Conservation (phyloP, 2,797 vertebrate species). For the Nyctibius grandis region DNA sequence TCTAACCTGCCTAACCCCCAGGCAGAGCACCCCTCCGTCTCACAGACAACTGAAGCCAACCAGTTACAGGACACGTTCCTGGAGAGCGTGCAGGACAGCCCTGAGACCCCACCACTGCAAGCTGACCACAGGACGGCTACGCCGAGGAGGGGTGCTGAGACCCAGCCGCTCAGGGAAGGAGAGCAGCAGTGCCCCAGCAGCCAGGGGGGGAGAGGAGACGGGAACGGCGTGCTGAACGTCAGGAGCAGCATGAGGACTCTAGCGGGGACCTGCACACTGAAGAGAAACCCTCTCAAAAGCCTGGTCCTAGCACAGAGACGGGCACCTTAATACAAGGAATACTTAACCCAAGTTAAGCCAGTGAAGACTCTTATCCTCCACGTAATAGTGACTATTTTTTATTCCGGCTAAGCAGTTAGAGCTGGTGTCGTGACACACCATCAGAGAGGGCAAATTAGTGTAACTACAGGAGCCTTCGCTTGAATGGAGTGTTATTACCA, state of each 20-base stretch:
- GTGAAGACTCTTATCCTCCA: not conserved
- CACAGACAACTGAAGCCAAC: not conserved
- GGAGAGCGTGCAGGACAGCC: not conserved
- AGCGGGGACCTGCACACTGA: not conserved
- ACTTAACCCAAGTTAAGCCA: not conserved
- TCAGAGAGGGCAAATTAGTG: slow-evolving; percentile 24
- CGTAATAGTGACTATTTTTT: not conserved
- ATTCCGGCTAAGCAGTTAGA: not conserved
- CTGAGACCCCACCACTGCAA: not conserved
- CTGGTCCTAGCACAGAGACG: not conserved
- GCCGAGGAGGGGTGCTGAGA: not conserved
- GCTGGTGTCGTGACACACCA: not conserved
- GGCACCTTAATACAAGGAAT: not conserved
- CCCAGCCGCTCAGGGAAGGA: not conserved
- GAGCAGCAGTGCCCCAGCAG: not conserved
- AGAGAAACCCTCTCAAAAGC: not conserved
- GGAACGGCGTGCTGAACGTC: not conserved
- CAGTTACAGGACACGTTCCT: not conserved
- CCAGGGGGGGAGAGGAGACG: not conserved
- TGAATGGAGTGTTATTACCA: slow-evolving; percentile 4
- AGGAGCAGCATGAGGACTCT: not conserved
- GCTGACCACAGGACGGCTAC: not conserved
- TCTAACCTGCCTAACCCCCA: not conserved
- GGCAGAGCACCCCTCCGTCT: not conserved
- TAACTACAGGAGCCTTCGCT: slow-evolving; percentile 18